phyloP scores from a whole-genome alignment of 2,888 invertebrate genomes.

The Synanthedon formicaeformis region DNA sequence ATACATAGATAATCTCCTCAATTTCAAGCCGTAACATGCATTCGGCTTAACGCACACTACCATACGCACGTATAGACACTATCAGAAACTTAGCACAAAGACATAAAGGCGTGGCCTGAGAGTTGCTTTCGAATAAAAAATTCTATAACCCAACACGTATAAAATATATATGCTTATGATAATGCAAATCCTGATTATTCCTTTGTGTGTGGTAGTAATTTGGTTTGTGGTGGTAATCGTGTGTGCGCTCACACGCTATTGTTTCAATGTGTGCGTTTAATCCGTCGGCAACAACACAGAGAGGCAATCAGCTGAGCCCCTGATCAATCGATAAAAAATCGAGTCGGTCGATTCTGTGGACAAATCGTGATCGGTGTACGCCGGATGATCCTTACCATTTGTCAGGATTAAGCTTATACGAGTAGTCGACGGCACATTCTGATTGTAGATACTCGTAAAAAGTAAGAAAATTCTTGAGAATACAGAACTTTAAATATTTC shows the following conservation, averaged over 20 bases:
- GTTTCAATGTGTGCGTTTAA: constrained; percentile 25
- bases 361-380: constrained; percentile 38
- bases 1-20: constrained; percentile 75
- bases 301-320: constrained; percentile 64
- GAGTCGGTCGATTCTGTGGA: constrained; percentile 45
- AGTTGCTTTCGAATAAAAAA: constrained; percentile 6
- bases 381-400: constrained; percentile 64
- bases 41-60: constrained; percentile 56
- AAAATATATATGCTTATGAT: constrained; percentile 28
- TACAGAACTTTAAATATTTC: too few species aligned
- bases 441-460: constrained; percentile 1
- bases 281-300: constrained; percentile 64
- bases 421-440: constrained; percentile 8
- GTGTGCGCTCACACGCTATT: constrained; percentile 4
- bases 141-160: constrained; percentile 2
- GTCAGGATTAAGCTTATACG: constrained; percentile 62
- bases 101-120: constrained; percentile 13
- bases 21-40: constrained; percentile 66
- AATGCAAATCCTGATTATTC: constrained; percentile 53
- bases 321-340: constrained; percentile 68
- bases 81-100: not conserved
- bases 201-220: constrained; percentile 47
- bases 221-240: constrained; percentile 10
- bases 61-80: constrained; percentile 7
- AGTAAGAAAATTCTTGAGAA: too few species aligned